phyloP scores from a whole-genome alignment of 1,140 invertebrate species.

The Plutomurus gul region DNA sequence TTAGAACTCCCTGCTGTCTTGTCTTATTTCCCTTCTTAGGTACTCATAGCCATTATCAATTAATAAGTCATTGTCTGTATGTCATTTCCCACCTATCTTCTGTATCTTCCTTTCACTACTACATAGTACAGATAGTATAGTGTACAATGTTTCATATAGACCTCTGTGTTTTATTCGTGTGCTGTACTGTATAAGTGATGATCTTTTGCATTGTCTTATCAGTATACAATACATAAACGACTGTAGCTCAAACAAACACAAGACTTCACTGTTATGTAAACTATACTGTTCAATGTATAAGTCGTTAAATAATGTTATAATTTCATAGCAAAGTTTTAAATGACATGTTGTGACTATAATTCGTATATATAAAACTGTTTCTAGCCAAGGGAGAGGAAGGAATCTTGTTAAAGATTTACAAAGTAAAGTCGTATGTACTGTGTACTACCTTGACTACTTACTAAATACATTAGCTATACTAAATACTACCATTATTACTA shows the following conservation, averaged over 20 bases:
- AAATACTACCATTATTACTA: background rate
- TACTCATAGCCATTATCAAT: too few species aligned
- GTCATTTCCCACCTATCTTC: too few species aligned
- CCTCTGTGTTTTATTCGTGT: too few species aligned
- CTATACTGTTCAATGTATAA: background rate
- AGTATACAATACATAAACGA: background rate
- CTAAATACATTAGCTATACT: background rate
- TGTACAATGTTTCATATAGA: too few species aligned
- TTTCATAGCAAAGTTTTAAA: background rate
- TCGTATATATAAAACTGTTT: slow-evolving; percentile 10
- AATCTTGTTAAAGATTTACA: slow-evolving; percentile 12
- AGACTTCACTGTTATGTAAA: background rate
- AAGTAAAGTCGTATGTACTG: slow-evolving; percentile 29
- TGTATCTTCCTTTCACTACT: too few species aligned
- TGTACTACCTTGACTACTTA: slow-evolving; percentile 13
- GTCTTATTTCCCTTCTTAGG: too few species aligned
- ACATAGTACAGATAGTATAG: too few species aligned
- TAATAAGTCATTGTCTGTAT: too few species aligned
- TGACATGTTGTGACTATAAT: background rate
- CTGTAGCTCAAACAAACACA: background rate
- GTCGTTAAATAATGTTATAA: background rate
- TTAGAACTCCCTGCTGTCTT: too few species aligned
- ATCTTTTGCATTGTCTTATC: background rate
- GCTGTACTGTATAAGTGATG: background rate
- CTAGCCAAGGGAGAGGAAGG: background rate